Base-by-base conservation (phyloP, 2,113 vertebrate species). In the Cnemophilus loriae region DNA sequence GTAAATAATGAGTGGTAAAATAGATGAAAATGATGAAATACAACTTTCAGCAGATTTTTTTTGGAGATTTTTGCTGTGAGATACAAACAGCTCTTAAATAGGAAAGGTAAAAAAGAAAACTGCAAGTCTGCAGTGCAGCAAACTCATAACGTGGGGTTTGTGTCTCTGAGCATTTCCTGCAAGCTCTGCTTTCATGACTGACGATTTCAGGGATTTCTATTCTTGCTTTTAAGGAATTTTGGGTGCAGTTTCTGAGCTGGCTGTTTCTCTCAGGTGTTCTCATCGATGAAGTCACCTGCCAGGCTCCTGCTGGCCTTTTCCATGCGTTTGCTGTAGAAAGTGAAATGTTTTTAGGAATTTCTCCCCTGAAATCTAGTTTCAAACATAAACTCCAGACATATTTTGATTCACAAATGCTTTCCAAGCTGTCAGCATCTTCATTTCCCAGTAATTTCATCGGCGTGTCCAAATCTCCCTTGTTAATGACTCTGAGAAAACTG, bases 401-500 rank as follows among this genome's bases (percentile, higher is more conserved):
- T 27, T 71, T 81, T 7, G 49, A 52, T 68, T 37, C 59, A 6
- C 5, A 32, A 82, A 28, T 0, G 3, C 59, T 61, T 84, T 26
- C 84, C 50, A 22, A 77, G 33, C 67, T 21, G 23, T 35, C 19
- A 5, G 57, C 81, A 92, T 61, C 79, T 84, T 56, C 42, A 16
- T 82, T 94, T 55, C 7, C 77, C 85, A 49, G 65, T 6, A 74
- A 90, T 87, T 96, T 84, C 82, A 84, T 53, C 78, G 21, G 86
- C 70, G 5, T 42, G 91, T 52, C 95, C 88, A 80, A 70, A 94
- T 81, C 91, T 87, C 93, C 88, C 79, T 90, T 37, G 96, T 93
- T 97, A 96, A 97, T 93, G 96, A 84, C 95, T 92, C 93, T 95
- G 93, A 95, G 95, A 97, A 97, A 97, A 87, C 96, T 18, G 92